Percentiles rank a stretch among this genome's conserved stretches.
Conservation (phyloP, 1,140 invertebrate genomes). For the Mercenaria mercenaria region DNA sequence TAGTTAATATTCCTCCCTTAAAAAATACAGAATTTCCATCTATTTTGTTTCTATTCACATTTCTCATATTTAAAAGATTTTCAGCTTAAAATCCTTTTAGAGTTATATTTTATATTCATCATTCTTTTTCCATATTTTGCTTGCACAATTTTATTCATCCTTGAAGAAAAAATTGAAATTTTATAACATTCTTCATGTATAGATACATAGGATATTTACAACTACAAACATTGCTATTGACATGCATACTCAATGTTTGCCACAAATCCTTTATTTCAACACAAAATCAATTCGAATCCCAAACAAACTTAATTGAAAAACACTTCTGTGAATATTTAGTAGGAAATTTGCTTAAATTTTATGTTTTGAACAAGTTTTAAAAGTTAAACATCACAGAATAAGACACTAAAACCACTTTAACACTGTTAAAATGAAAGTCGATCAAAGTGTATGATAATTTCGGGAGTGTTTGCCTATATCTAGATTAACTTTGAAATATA, state of each 20-base stretch:
- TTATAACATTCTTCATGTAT: too few relatives aligned
- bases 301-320: not conserved
- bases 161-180: too few relatives aligned
- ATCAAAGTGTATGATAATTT: not conserved
- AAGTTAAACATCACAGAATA: not conserved
- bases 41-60: too few relatives aligned
- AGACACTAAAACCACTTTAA: not conserved
- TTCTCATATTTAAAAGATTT: too few relatives aligned
- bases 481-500: slow-evolving; percentile 27
- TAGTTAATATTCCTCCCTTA: too few relatives aligned
- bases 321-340: not conserved
- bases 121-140: too few relatives aligned
- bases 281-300: not conserved
- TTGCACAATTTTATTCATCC: too few relatives aligned
- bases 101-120: too few relatives aligned
- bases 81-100: too few relatives aligned
- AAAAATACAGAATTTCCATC: too few relatives aligned
- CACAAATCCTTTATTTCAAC: not conserved
- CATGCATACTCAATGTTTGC: not conserved
- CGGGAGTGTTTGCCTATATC: not conserved
- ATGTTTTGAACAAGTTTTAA: not conserved
- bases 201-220: too few relatives aligned
- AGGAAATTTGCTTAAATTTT: not conserved
- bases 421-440: not conserved
- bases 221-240: not conserved